Percentiles rank a stretch among this genome's conserved stretches.
These are phyloP conservation scores for Galago senegalensis DNA, from an alignment of 2,797 vertebrate genomes.

Conservation along the genomic window DNA sequence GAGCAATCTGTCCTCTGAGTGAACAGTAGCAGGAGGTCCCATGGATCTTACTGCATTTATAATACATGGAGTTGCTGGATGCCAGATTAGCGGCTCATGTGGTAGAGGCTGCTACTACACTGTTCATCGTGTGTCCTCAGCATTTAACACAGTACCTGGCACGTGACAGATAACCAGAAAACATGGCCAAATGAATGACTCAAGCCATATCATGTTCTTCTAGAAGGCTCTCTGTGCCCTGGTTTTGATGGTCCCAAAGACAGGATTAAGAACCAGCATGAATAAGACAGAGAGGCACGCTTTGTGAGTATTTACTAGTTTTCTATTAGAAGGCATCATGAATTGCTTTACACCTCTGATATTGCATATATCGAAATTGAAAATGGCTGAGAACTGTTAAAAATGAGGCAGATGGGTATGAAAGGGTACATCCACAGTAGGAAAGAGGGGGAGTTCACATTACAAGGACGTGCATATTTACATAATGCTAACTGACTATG, in stretches of 20 bases:
- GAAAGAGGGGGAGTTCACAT: not conserved
- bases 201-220: not conserved
- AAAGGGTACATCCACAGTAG: not conserved
- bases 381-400: slow-evolving; percentile 40
- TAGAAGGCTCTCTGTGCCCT: not conserved
- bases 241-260: not conserved
- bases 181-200: not conserved
- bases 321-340: not conserved
- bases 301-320: not conserved
- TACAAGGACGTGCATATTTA: not conserved
- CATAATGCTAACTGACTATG: not conserved
- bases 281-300: not conserved
- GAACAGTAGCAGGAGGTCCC: not conserved
- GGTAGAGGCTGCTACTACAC: not conserved
- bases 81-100: not conserved
- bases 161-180: not conserved
- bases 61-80: not conserved
- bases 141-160: not conserved
- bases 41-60: not conserved
- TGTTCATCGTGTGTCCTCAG: not conserved
- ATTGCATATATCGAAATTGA: slow-evolving; percentile 19
- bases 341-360: not conserved
- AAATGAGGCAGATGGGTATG: not conserved
- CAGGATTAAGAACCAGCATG: not conserved
- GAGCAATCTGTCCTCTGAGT: not conserved